Evolutionary conservation across 2,888 invertebrate species (phyloP), one percentile per base, ranked within the genome.

Genomic region (Nymphalis c-album): DNA sequence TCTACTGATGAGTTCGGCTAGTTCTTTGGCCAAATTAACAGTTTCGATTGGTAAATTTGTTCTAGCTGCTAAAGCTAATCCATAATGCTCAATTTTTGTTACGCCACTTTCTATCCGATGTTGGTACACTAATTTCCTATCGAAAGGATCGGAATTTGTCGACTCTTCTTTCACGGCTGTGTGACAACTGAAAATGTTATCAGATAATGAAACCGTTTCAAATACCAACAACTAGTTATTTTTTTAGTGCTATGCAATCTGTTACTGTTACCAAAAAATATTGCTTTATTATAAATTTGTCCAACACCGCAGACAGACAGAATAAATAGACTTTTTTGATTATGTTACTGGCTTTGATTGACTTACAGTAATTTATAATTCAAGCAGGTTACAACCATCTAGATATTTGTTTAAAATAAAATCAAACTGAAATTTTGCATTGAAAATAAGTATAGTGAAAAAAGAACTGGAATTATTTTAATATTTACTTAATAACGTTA

Each of bases 401-500:
- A 5, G 13, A 7, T 16, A n/a, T 2, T n/a, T n/a, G 20, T 1
- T 58, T 45, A 22, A 2, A 20, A 20, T 20, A 45, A 16, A 45
- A n/a, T 22, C 1, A 62, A 17, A 53, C 7, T 8, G 6, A 20
- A 20, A 17, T 50, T 51, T 51, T 31, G 26, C 5, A 31, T 31
- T 31, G 26, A 6, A 31, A 31, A 31, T 31, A n/a, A n/a, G n/a
- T n/a, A 31, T 31, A 46, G 22, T 63, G 47, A 40, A 4, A n/a
- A 53, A 17, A 51, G 8, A 8, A 3, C 13, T 57, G 40, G 17
- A 40, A 16, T 31, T 6, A 31, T 26, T 51, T 55, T 40, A 40
- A 20, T 53, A 40, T 77, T 78, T 93, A 97, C 97, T 96, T 96
- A 69, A 94, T 93, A 13, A 96, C 95, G 82, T 96, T 97, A 59